Evolutionary conservation across 2,888 invertebrate genomes (phyloP).

Genomic region (Sesamia inferens): DNA sequence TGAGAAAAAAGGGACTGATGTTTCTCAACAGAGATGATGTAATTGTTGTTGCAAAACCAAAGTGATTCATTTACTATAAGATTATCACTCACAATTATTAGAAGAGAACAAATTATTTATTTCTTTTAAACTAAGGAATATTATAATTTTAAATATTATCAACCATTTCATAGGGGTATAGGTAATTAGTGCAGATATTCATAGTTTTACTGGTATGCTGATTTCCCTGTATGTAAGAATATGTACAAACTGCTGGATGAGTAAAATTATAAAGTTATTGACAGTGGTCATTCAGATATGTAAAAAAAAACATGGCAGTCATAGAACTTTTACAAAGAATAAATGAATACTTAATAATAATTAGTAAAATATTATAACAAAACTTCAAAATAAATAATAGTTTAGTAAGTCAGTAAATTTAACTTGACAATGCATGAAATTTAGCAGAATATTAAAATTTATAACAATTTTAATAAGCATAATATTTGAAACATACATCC

Average conservation of each 20-base stretch:
- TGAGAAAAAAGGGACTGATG: neutral
- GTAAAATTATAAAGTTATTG: neutral
- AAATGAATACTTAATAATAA: neutral
- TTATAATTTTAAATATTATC: neutral
- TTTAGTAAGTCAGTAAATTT: neutral
- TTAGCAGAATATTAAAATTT: neutral
- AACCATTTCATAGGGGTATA: neutral
- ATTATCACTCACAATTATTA: constrained; percentile 7
- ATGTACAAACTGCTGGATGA: no score
- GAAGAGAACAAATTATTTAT: constrained; percentile 21
- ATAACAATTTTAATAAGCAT: neutral
- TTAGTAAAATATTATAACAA: neutral
- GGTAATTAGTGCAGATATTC: neutral
- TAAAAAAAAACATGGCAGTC: no score
- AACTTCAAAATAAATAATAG: neutral
- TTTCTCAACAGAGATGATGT: constrained; percentile 3
- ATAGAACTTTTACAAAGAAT: neutral
- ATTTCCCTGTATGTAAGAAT: neutral
- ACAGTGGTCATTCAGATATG: neutral
- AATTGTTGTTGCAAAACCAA: no score
- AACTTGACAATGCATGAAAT: neutral
- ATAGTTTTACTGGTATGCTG: neutral
- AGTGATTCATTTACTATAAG: neutral
- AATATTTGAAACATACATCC: neutral
- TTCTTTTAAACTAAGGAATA: no score